These are phyloP conservation scores for Cyclophora albipunctata DNA, from an alignment of 2,888 invertebrate genomes.

Conservation along the genomic window DNA sequence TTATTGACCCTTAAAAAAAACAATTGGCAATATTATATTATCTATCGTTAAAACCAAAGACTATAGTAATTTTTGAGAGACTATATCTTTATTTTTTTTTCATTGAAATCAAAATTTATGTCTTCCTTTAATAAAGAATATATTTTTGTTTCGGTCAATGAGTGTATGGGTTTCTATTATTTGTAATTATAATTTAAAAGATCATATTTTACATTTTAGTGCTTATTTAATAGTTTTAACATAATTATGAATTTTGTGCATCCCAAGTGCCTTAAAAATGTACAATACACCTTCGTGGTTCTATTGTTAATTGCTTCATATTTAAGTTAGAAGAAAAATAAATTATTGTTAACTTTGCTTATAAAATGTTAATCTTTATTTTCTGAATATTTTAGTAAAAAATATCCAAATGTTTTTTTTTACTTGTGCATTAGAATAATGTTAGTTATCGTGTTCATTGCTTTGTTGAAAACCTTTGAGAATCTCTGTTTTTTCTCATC, in stretches of 20 bases:
- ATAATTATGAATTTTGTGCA: conserved; percentile 45
- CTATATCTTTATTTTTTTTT: conserved; percentile 25
- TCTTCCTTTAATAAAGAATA: conserved; percentile 45
- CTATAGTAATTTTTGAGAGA: conserved; percentile 44
- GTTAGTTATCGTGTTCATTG: conserved; percentile 23
- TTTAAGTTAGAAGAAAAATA: conserved; percentile 61
- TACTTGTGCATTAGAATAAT: conserved; percentile 22
- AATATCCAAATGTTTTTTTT: conserved; percentile 37
- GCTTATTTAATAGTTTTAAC: conserved; percentile 62
- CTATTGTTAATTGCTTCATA: conserved; percentile 66
- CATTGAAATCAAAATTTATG: conserved; percentile 38
- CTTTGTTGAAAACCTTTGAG: conserved; percentile 31
- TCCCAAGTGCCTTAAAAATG: conserved; percentile 70
- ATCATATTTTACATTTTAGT: conserved; percentile 57
- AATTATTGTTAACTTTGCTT: conserved; percentile 74
- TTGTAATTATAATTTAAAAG: conserved; percentile 47
- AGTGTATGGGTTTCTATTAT: conserved; percentile 43
- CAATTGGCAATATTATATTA: conserved; percentile 48
- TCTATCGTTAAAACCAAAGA: conserved; percentile 65
- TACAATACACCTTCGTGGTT: conserved; percentile 66
- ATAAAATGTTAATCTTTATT: conserved; percentile 60
- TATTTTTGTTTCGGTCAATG: conserved; percentile 39
- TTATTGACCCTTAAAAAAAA: conserved; percentile 45
- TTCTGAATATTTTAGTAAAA: conserved; percentile 29
- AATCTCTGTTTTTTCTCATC: conserved; percentile 51